Conservation (phyloP, 2,113 vertebrate species). For the Astur gentilis region DNA sequence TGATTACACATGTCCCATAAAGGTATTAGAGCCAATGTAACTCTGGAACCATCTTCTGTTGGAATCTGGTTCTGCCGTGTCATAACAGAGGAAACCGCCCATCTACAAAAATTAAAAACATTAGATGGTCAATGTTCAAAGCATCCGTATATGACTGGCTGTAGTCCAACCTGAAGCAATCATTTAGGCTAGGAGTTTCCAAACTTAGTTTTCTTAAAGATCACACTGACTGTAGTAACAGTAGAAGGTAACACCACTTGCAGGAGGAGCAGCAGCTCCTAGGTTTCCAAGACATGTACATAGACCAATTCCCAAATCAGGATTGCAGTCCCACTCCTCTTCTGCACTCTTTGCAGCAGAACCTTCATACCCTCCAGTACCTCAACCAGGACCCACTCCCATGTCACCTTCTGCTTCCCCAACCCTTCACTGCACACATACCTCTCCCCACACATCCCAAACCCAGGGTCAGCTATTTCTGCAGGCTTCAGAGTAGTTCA, state of each 20-base stretch:
- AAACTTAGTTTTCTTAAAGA: background rate
- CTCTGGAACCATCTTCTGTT: conserved; percentile 91
- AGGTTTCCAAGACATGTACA: background rate
- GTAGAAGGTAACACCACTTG: background rate
- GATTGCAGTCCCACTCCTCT: background rate
- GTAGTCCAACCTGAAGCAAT: background rate
- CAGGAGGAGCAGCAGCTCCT: background rate
- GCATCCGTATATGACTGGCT: background rate
- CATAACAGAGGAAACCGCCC: conserved; percentile 98
- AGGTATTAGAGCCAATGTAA: conserved; percentile 95
- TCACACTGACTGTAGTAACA: background rate
- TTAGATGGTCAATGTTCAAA: background rate
- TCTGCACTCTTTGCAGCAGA: background rate
- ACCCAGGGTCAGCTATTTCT: background rate
- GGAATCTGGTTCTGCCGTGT: conserved; percentile 98
- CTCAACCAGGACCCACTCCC: background rate
- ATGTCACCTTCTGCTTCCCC: background rate
- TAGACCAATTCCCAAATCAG: background rate
- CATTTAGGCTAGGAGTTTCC: background rate
- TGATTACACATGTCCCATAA: conserved; percentile 99
- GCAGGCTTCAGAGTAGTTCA: background rate
- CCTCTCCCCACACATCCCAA: background rate
- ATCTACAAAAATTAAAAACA: conserved; percentile 70
- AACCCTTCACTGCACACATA: accelerated
- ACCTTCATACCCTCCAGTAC: background rate